phyloP scores from a whole-genome alignment of 2,797 vertebrate genomes.

The Trichosurus vulpecula region DNA sequence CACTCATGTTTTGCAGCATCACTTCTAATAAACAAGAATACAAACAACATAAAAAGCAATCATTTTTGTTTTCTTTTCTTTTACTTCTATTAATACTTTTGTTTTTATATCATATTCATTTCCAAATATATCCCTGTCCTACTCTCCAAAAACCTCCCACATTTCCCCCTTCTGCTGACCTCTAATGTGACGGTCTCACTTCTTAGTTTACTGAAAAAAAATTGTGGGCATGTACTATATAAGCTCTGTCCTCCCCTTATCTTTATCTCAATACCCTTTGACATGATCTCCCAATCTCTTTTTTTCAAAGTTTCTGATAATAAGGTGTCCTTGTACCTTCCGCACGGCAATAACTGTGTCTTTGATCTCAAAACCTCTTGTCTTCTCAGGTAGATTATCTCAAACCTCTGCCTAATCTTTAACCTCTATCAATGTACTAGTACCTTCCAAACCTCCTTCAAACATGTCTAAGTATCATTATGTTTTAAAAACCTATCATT shows the following conservation, averaged over 20 bases:
- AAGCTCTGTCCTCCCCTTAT: not conserved
- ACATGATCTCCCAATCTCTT: not conserved
- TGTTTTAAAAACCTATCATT: not conserved
- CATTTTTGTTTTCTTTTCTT: not conserved
- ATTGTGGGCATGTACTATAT: not conserved
- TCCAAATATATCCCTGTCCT: not conserved
- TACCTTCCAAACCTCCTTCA: not conserved
- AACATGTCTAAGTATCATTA: not conserved
- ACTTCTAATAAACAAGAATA: slow-evolving; percentile 30
- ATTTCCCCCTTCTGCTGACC: not conserved
- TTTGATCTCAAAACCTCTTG: not conserved
- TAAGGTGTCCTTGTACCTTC: not conserved
- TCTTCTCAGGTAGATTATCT: not conserved
- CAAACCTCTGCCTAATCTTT: not conserved
- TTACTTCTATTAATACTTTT: not conserved
- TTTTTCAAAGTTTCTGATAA: not conserved
- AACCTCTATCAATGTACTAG: not conserved
- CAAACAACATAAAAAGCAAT: slow-evolving; percentile 9
- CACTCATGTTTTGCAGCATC: slow-evolving; percentile 28
- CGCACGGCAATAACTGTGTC: not conserved
- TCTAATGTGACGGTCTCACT: not conserved
- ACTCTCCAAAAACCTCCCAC: not conserved
- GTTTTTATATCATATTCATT: not conserved
- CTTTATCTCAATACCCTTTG: not conserved
- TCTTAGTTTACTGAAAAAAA: not conserved